These are phyloP conservation scores for Acrossocheilus fasciatus DNA, from an alignment of 2,797 vertebrate species.

Conservation along the genomic window DNA sequence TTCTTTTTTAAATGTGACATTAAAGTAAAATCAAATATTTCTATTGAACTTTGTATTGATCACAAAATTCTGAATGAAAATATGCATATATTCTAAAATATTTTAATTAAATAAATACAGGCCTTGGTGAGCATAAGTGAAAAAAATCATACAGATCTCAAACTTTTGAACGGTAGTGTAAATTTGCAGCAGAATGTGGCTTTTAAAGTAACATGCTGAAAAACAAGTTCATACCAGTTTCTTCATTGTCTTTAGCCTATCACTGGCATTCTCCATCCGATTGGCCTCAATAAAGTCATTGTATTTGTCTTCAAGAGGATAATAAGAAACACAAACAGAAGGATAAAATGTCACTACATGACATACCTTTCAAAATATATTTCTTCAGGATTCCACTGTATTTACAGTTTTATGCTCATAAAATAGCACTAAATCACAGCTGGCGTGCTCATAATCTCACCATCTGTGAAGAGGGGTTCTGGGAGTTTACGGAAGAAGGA, in stretches of 20 bases:
- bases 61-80: background rate
- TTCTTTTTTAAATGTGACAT: background rate
- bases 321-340: constrained; percentile 6
- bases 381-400: background rate
- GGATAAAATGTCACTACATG: background rate
- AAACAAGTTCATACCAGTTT: constrained; percentile 84
- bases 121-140: background rate
- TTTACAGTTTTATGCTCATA: background rate
- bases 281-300: constrained; percentile 98
- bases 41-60: background rate
- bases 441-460: constrained; percentile 74
- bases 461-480: constrained; percentile 95
- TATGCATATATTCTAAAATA: background rate
- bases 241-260: constrained; percentile 91
- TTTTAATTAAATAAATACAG: background rate
- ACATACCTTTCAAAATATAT: background rate
- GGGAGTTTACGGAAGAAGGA: constrained; percentile 98
- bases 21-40: background rate
- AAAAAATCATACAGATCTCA: background rate
- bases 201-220: constrained; percentile 10
- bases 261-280: constrained; percentile 88
- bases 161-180: background rate
- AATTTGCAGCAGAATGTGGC: background rate
- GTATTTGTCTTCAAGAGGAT: constrained; percentile 87
- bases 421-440: background rate